phyloP scores from a whole-genome alignment of 2,113 vertebrate genomes.

The Thermophis baileyi region DNA sequence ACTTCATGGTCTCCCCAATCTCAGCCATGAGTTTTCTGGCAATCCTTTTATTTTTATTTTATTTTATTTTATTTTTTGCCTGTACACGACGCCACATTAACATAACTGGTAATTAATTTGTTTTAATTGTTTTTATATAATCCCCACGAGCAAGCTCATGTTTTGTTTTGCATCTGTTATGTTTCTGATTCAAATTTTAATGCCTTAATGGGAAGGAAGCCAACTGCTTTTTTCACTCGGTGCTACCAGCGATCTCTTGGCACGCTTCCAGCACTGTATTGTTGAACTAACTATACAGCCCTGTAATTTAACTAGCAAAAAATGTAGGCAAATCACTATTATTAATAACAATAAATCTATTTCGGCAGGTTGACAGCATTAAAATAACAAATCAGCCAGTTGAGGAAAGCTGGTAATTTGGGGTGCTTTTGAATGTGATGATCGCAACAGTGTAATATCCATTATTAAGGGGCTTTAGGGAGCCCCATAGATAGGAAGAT shows the following conservation, averaged over 20 bases:
- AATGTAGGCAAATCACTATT: slow-evolving; percentile 66
- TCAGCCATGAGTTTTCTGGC: slow-evolving; percentile 42
- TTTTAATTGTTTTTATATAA: slow-evolving; percentile 71
- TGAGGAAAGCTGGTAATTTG: slow-evolving; percentile 63
- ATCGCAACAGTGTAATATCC: slow-evolving; percentile 64
- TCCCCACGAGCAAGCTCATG: slow-evolving; percentile 65
- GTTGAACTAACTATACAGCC: slow-evolving; percentile 67
- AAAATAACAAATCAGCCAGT: slow-evolving; percentile 66
- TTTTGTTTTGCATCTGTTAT: slow-evolving; percentile 71
- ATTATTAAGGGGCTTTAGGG: slow-evolving; percentile 66
- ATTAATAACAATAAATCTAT: slow-evolving; percentile 70
- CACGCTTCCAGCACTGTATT: slow-evolving; percentile 61
- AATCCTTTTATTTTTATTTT: slow-evolving; percentile 29
- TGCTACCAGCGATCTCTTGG: slow-evolving; percentile 67
- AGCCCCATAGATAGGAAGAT: slow-evolving; percentile 23
- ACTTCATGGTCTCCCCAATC: slow-evolving; percentile 51
- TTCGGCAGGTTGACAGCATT: slow-evolving; percentile 68
- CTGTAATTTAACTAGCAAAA: slow-evolving; percentile 71
- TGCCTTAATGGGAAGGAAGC: slow-evolving; percentile 68
- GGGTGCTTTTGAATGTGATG: slow-evolving; percentile 57
- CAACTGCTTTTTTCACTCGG: slow-evolving; percentile 56
- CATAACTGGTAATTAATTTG: slow-evolving; percentile 70
- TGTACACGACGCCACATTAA: slow-evolving; percentile 50
- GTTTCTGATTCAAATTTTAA: slow-evolving; percentile 70
- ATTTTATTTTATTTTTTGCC: background rate